Percentiles rank a stretch among this genome's conserved stretches.
Conservation (phyloP, 2,888 invertebrate species). For the Acanthococcus lagerstroemiae region DNA sequence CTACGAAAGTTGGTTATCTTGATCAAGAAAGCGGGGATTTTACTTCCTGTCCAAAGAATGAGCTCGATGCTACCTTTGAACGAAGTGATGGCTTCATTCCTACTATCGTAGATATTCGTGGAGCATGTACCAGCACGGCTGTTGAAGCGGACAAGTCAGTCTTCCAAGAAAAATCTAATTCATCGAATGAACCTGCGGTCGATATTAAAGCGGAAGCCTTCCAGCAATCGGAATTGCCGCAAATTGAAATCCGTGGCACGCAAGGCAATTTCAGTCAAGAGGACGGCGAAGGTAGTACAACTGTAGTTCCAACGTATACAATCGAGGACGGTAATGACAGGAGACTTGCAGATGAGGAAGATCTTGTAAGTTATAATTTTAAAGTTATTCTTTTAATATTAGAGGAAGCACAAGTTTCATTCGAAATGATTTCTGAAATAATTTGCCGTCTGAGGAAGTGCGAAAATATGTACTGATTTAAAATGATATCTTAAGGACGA, state of each 20-base stretch:
- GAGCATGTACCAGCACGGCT: too few relatives aligned
- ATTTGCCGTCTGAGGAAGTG: too few relatives aligned
- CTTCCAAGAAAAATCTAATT: background rate
- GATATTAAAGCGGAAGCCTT: background rate
- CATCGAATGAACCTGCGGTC: background rate
- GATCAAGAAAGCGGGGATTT: background rate
- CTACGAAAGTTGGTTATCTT: too few relatives aligned
- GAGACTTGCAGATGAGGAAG: background rate
- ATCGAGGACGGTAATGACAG: background rate
- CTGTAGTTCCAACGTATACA: background rate
- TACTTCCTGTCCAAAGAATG: too few relatives aligned
- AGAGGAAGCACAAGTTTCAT: background rate
- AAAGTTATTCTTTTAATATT: background rate
- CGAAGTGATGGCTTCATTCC: conserved; percentile 7
- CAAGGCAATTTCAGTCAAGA: background rate
- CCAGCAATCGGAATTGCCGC: background rate
- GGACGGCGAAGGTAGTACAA: background rate
- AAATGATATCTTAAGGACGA: too few relatives aligned
- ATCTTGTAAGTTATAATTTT: background rate
- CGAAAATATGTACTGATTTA: too few relatives aligned
- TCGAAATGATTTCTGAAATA: too few relatives aligned
- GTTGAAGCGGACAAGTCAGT: too few relatives aligned
- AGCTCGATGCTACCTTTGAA: too few relatives aligned
- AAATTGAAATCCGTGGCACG: background rate
- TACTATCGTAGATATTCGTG: conserved; percentile 7